Evolutionary conservation across 1,140 invertebrate species (phyloP).

Genomic region (Augochlora pura): DNA sequence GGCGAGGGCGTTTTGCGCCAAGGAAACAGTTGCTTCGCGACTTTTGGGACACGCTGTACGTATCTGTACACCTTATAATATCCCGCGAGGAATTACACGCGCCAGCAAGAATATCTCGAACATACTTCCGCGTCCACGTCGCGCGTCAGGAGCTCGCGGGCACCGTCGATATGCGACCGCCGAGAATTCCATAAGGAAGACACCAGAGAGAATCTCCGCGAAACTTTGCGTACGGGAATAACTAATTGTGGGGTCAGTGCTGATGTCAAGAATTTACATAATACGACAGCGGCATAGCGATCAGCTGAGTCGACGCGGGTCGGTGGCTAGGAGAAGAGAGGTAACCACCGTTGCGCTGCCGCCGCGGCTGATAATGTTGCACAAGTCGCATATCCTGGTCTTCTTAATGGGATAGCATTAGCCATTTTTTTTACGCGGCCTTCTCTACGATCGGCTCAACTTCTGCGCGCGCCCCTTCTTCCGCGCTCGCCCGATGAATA

Average conservation of each 20-base stretch:
- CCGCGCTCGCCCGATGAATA: slow-evolving; percentile 7
- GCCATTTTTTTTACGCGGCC: slow-evolving; percentile 37
- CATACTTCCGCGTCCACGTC: neutral
- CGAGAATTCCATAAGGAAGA: slow-evolving; percentile 53
- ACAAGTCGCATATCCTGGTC: slow-evolving; percentile 51
- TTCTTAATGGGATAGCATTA: slow-evolving; percentile 54
- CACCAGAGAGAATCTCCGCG: slow-evolving; percentile 37
- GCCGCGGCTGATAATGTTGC: slow-evolving; percentile 60
- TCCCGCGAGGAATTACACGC: neutral
- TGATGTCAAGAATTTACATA: slow-evolving; percentile 65
- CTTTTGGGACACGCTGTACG: too few relatives aligned
- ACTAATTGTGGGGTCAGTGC: slow-evolving; percentile 63
- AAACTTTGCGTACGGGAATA: slow-evolving; percentile 57
- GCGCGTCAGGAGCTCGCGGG: slow-evolving; percentile 1
- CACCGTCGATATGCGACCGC: slow-evolving; percentile 41
- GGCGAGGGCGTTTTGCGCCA: too few relatives aligned
- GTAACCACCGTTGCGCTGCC: slow-evolving; percentile 22
- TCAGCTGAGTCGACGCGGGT: slow-evolving; percentile 43
- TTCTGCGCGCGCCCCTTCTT: neutral
- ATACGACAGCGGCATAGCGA: slow-evolving; percentile 61
- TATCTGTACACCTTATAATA: neutral
- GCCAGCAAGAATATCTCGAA: neutral
- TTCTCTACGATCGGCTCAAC: neutral
- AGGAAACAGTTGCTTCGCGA: too few relatives aligned
- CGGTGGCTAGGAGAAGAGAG: slow-evolving; percentile 7